Evolutionary conservation across 2,797 vertebrate species (phyloP).

Genomic region (Lagorchestes hirsutus): DNA sequence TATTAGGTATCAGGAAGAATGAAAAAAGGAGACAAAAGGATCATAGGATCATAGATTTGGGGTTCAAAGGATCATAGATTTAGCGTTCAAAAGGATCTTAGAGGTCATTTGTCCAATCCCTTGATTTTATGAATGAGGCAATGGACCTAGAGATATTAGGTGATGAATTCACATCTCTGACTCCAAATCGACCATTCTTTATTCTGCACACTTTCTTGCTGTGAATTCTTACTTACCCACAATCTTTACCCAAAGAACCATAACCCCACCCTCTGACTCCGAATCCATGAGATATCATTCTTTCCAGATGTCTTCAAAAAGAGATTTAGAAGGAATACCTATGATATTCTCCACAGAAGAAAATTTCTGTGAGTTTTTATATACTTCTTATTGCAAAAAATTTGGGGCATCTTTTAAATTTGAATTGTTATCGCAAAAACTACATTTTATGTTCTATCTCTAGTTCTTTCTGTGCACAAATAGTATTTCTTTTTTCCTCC

Average conservation of each 20-base stretch:
- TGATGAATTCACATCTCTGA: background rate
- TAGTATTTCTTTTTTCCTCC: background rate
- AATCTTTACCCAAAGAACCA: background rate
- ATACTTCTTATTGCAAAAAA: slow-evolving; percentile 49
- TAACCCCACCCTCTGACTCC: background rate
- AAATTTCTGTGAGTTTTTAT: slow-evolving; percentile 58
- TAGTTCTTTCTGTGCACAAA: slow-evolving; percentile 7
- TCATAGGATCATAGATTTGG: background rate
- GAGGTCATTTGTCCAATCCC: background rate
- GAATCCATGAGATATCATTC: background rate
- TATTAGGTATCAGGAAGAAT: too few relatives aligned
- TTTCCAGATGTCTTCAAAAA: slow-evolving; percentile 72
- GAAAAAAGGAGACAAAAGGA: background rate
- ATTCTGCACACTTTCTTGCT: background rate
- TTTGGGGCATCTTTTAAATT: slow-evolving; percentile 19
- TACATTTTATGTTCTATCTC: slow-evolving; percentile 34
- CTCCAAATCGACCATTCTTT: background rate
- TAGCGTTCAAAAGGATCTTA: background rate
- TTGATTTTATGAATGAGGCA: background rate
- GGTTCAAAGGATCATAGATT: background rate
- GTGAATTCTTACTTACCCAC: background rate
- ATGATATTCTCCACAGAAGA: slow-evolving; percentile 22
- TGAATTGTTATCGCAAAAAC: slow-evolving; percentile 55
- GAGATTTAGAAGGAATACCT: slow-evolving; percentile 59
- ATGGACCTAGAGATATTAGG: slow-evolving; percentile 10